Evolutionary conservation across 92 coral and sea anemone species (phyloP).

Genomic region (Virgularia gustaviana): DNA sequence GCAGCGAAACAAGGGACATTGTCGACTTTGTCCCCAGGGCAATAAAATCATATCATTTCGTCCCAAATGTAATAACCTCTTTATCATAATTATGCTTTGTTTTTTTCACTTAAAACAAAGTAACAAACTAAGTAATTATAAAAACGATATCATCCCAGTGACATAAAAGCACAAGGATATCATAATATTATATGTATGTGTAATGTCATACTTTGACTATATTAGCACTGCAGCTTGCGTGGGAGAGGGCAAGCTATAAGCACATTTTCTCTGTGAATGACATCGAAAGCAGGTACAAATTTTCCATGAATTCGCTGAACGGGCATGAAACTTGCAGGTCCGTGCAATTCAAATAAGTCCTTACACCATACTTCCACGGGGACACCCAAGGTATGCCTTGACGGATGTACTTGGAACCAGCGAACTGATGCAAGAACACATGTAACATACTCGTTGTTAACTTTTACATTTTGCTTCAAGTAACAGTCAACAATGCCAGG

Average conservation of each 20-base stretch:
- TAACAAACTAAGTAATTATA: too few relatives aligned
- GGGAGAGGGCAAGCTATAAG: conserved; percentile 49
- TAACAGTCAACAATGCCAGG: conserved; percentile 42
- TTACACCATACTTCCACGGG: conserved; percentile 56
- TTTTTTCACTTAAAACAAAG: too few relatives aligned
- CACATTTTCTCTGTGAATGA: conserved; percentile 36
- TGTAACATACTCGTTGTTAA: conserved; percentile 25
- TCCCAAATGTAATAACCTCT: too few relatives aligned
- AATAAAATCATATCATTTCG: too few relatives aligned
- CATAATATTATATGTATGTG: too few relatives aligned
- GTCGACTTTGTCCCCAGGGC: too few relatives aligned
- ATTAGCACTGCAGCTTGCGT: conserved; percentile 41
- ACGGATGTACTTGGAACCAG: conserved; percentile 53
- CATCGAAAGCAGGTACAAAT: conserved; percentile 48
- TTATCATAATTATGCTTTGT: too few relatives aligned
- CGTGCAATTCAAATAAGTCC: conserved; percentile 45
- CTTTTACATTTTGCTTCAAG: conserved; percentile 37
- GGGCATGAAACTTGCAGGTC: conserved; percentile 51
- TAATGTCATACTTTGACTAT: too few relatives aligned
- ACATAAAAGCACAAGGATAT: too few relatives aligned
- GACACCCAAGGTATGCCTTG: conserved; percentile 37
- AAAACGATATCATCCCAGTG: too few relatives aligned
- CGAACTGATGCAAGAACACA: conserved; percentile 41
- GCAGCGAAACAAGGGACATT: too few relatives aligned
- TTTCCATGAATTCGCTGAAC: conserved; percentile 41